A percentile compares a stretch with the other conserved stretches of the same genome.
Conservation (phyloP, 2,888 invertebrate genomes). For the Alcis repandata region DNA sequence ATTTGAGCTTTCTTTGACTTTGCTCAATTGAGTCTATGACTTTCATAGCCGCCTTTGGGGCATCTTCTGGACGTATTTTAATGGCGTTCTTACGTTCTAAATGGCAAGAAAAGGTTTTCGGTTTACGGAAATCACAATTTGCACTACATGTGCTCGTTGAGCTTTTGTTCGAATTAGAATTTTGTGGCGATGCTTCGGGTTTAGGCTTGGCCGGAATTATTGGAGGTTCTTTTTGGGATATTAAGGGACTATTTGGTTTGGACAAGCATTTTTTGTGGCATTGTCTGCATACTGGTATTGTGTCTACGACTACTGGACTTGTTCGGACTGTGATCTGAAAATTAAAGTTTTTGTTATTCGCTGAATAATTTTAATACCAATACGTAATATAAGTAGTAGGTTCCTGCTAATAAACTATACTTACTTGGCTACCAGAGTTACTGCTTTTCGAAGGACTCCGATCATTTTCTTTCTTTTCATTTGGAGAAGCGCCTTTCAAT, state of each 20-base stretch:
- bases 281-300: conserved; percentile 91
- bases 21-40: conserved; percentile 83
- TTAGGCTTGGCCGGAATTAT: conserved; percentile 68
- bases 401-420: conserved; percentile 40
- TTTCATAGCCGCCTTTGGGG: conserved; percentile 78
- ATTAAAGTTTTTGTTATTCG: conserved; percentile 28
- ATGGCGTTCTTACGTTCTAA: conserved; percentile 84
- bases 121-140: conserved; percentile 75
- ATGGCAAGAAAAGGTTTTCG: conserved; percentile 69
- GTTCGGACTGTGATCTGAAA: conserved; percentile 92
- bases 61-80: conserved; percentile 81
- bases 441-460: conserved; percentile 91
- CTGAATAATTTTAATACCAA: neutral
- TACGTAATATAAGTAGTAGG: neutral
- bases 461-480: conserved; percentile 86
- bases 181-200: conserved; percentile 75
- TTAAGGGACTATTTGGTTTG: conserved; percentile 83
- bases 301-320: conserved; percentile 90
- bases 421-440: conserved; percentile 92
- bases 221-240: conserved; percentile 78
- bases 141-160: conserved; percentile 77
- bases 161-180: conserved; percentile 75
- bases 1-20: conserved; percentile 83
- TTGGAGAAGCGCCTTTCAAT: conserved; percentile 65
- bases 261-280: conserved; percentile 92